Percentiles rank a stretch among this genome's conserved stretches.
These are phyloP conservation scores for Genyomyrus donnyi DNA, from an alignment of 2,113 vertebrate species.

Conservation along the genomic window DNA sequence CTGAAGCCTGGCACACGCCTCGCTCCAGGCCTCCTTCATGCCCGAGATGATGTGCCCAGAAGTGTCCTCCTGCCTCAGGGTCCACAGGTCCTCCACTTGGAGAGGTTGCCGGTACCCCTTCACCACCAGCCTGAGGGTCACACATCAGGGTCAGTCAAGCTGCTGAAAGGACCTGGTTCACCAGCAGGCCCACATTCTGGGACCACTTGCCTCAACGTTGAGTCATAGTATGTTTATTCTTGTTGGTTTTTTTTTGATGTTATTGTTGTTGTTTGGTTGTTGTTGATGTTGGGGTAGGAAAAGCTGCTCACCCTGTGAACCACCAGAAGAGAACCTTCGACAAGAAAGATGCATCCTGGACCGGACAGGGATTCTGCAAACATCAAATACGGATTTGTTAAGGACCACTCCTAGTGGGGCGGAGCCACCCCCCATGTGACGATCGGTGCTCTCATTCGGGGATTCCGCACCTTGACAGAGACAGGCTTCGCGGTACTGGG, in stretches of 20 bases:
- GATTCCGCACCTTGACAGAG: constrained; percentile 49
- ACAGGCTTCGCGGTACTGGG: constrained; percentile 50
- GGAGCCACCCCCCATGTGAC: neutral
- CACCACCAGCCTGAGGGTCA: constrained; percentile 60
- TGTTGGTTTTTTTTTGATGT: neutral
- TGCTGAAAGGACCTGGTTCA: neutral
- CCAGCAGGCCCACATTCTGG: neutral
- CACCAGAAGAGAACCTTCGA: constrained; percentile 82
- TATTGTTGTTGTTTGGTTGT: neutral
- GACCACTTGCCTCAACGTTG: neutral
- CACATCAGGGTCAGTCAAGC: neutral
- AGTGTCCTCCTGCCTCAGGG: constrained; percentile 61
- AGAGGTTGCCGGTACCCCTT: constrained; percentile 62
- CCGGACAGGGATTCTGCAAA: constrained; percentile 73
- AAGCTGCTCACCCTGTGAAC: constrained; percentile 69
- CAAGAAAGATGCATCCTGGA: constrained; percentile 71
- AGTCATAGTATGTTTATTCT: neutral
- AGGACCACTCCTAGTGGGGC: neutral
- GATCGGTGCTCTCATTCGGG: too few relatives aligned
- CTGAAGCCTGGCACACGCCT: constrained; percentile 29
- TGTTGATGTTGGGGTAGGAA: neutral
- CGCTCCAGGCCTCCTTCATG: constrained; percentile 62
- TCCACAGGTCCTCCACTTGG: constrained; percentile 65
- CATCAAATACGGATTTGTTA: neutral
- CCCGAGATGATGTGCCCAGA: constrained; percentile 62